Percentiles rank a stretch among this genome's conserved stretches.
phyloP scores from a whole-genome alignment of 1,140 invertebrate species.

The Pachypeltis micranthus region DNA sequence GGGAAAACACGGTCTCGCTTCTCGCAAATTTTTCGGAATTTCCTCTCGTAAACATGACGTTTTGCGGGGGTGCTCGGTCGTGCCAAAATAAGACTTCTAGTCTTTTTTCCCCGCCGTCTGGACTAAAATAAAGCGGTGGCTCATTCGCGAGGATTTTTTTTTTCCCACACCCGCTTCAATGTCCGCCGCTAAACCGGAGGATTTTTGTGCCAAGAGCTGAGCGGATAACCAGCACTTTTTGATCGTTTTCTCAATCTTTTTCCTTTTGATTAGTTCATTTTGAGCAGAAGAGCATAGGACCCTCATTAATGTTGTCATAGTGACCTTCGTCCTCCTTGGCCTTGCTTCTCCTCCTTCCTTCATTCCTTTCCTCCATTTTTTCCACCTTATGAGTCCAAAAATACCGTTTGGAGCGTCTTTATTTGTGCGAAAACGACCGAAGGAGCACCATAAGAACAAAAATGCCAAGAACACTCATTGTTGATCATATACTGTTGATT shows the following conservation, averaged over 20 bases:
- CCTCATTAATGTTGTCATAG: background rate
- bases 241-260: background rate
- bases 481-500: too few species aligned
- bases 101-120: background rate
- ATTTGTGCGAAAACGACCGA: too few species aligned
- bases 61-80: background rate
- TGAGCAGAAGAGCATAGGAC: background rate
- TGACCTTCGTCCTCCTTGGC: too few species aligned
- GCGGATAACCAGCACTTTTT: too few species aligned
- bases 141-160: background rate
- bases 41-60: background rate
- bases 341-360: too few species aligned
- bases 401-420: too few species aligned
- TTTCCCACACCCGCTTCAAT: background rate
- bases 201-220: background rate
- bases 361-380: too few species aligned
- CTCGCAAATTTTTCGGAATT: background rate
- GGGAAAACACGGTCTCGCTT: too few species aligned
- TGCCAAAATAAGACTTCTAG: too few species aligned
- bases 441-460: too few species aligned
- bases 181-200: background rate
- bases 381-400: too few species aligned
- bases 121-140: background rate
- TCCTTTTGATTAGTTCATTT: background rate
- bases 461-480: too few species aligned